These are phyloP conservation scores for Proteles cristata DNA, from an alignment of 2,113 vertebrate species.

Conservation along the genomic window DNA sequence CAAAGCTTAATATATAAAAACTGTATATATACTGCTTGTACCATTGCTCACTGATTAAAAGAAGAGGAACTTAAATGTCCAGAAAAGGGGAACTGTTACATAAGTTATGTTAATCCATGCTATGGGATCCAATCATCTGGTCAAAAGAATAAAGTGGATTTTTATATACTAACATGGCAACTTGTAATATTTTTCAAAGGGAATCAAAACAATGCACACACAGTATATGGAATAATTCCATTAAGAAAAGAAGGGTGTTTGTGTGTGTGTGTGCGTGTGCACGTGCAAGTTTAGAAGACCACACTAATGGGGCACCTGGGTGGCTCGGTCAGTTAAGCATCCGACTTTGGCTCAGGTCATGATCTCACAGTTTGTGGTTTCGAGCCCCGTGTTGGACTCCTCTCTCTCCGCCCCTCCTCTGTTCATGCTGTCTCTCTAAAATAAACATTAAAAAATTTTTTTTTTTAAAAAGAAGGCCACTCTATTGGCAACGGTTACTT, in stretches of 20 bases:
- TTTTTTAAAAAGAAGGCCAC: neutral
- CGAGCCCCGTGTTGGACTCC: too few relatives aligned
- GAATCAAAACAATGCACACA: neutral
- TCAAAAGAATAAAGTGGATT: neutral
- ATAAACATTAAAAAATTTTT: too few relatives aligned
- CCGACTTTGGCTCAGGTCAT: too few relatives aligned
- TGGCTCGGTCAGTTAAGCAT: too few relatives aligned
- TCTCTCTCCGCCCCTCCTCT: too few relatives aligned
- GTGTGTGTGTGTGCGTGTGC: too few relatives aligned
- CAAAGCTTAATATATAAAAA: neutral
- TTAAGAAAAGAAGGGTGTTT: neutral
- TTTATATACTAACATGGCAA: constrained; percentile 22
- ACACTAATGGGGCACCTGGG: too few relatives aligned
- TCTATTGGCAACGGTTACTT: neutral
- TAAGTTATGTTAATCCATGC: neutral
- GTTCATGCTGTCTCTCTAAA: too few relatives aligned
- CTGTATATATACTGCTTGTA: neutral
- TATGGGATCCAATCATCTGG: neutral
- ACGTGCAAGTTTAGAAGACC: neutral
- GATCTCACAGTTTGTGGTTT: too few relatives aligned
- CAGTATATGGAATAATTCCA: neutral
- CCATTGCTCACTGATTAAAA: neutral
- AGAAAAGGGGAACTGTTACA: neutral
- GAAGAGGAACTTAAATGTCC: neutral
- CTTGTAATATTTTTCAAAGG: neutral